Base-by-base conservation (phyloP, 2,113 vertebrate genomes). In the Haliaeetus leucogaster region DNA sequence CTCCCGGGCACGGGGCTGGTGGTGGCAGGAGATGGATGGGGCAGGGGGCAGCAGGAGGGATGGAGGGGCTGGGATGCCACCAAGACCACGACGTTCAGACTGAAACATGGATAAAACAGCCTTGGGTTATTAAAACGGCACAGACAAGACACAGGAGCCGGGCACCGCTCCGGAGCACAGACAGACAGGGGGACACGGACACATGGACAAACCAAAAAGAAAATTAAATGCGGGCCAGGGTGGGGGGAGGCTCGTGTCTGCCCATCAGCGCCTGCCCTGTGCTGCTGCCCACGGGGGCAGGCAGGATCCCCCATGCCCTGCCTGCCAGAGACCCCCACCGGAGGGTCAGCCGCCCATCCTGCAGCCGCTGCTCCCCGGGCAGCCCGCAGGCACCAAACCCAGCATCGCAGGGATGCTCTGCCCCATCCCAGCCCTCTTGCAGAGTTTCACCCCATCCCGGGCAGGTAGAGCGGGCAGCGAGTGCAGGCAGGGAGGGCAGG, bases 131-230 rank as follows among this genome's bases (percentile, higher is more conserved):
- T n/a, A 45, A 61, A 88, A 96, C 9, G 0, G 70, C 79, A 94
- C 86, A 65, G 86, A 92, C 19, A 47, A 55, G 89, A 93, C 90
- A 84, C n/a, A 8, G 67, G 66, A 62, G 50, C 50, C 1, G 7
- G 34, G 45, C 18, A 5, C 16, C 1, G 36, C 80, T 47, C 86
- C 4, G 2, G 34, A 22, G 77, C 70, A 90, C 89, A n/a, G 88
- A 82, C 90, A 90, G 55, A 86, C 59, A 19, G 34, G 8, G 42
- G 23, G 32, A 89, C 92, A 93, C 7, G 5, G 92, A 96, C 94
- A 95, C 71, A 96, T 2, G 27, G 89, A 97, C 92, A 96, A 70
- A 98, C 68, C 93, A 56, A 93, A 91, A 94, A 95, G 77, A 90
- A 96, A 97, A 95, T 17, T 16, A 93, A 86, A 91, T 9, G 52